These are phyloP conservation scores for Rhopalosiphum padi DNA, from an alignment of 1,140 invertebrate species.

Conservation along the genomic window DNA sequence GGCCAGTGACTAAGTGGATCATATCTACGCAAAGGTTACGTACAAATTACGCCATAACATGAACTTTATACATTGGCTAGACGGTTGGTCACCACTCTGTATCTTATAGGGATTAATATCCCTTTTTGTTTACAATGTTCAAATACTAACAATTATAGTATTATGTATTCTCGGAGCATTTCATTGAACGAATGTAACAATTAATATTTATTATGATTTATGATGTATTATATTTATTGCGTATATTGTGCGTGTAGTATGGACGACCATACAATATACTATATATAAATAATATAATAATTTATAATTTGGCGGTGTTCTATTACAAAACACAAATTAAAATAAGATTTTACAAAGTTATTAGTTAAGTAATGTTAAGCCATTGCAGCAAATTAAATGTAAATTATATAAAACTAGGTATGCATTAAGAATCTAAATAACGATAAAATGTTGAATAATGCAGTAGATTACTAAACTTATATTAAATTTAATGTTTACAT, in stretches of 20 bases:
- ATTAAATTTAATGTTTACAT: no score
- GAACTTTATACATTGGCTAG: background rate
- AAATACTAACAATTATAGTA: background rate
- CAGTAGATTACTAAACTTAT: no score
- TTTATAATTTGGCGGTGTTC: background rate
- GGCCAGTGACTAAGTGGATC: conserved; percentile 5
- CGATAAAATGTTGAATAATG: background rate
- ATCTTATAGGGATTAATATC: background rate
- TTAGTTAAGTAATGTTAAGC: background rate
- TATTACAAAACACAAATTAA: background rate
- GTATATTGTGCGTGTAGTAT: background rate
- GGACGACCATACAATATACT: background rate
- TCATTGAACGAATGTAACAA: background rate
- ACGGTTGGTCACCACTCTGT: background rate
- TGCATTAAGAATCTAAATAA: background rate
- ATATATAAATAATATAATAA: no score
- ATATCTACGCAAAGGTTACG: background rate
- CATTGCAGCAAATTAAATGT: background rate
- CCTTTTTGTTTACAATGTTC: background rate
- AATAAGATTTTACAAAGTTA: background rate
- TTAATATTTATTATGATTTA: background rate
- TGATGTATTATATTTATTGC: background rate
- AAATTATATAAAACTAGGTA: background rate
- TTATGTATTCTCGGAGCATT: background rate
- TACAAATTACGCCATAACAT: background rate